phyloP scores from a whole-genome alignment of 2,888 invertebrate genomes.

The Plebejus melissa region DNA sequence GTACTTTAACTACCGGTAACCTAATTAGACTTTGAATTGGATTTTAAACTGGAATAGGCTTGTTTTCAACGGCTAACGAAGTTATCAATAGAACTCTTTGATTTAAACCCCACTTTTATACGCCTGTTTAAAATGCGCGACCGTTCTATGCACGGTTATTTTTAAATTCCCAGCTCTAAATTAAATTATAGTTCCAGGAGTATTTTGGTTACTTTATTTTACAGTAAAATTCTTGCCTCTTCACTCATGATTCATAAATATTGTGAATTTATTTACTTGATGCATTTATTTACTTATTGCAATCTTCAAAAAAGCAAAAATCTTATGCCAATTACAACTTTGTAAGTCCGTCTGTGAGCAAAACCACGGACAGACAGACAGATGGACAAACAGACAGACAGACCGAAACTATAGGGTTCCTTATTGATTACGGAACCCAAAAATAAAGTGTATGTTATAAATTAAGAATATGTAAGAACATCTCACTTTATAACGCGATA shows the following conservation, averaged over 20 bases:
- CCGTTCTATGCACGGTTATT: constrained; percentile 12
- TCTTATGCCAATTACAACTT: too few relatives aligned
- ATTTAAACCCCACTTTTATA: constrained; percentile 17
- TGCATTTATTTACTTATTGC: too few relatives aligned
- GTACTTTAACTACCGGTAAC: constrained; percentile 5
- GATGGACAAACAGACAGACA: too few relatives aligned
- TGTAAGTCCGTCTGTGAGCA: too few relatives aligned
- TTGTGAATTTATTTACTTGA: too few relatives aligned
- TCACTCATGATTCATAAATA: neutral
- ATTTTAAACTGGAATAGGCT: constrained; percentile 11
- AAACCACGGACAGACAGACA: too few relatives aligned
- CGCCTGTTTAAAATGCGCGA: constrained; percentile 11
- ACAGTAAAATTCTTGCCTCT: neutral
- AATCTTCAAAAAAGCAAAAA: too few relatives aligned
- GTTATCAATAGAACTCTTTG: constrained; percentile 13
- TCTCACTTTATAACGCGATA: too few relatives aligned
- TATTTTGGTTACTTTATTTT: neutral
- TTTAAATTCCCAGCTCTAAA: neutral
- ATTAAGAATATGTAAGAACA: too few relatives aligned
- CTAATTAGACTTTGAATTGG: constrained; percentile 18
- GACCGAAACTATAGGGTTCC: too few relatives aligned
- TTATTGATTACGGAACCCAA: too few relatives aligned
- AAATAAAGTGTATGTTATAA: too few relatives aligned
- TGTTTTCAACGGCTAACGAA: constrained; percentile 14
- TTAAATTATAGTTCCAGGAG: neutral